Percentiles rank a stretch among this genome's conserved stretches.
These are phyloP conservation scores for Acipenser transmontanus DNA, from an alignment of 2,797 vertebrate genomes.

Conservation along the genomic window DNA sequence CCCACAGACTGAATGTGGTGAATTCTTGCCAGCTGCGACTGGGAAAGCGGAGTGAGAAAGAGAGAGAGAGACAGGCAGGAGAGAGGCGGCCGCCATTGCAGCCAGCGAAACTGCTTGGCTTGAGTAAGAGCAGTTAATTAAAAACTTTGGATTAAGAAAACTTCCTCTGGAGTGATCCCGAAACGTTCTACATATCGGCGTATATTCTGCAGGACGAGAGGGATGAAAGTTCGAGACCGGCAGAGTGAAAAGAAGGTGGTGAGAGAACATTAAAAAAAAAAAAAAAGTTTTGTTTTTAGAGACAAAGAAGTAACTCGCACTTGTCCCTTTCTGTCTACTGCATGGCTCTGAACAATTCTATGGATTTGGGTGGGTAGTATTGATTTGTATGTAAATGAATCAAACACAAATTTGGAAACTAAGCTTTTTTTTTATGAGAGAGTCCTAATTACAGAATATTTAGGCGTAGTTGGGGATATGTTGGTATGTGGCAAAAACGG, in stretches of 20 bases:
- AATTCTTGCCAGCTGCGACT: slow-evolving; percentile 15
- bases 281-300: no score
- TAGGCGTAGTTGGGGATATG: no score
- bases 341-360: no score
- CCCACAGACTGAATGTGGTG: slow-evolving; percentile 27
- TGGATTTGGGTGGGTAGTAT: no score
- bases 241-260: slow-evolving; percentile 29
- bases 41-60: slow-evolving; percentile 24
- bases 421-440: no score
- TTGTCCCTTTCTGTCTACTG: no score
- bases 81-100: slow-evolving; percentile 50
- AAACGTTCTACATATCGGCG: background rate
- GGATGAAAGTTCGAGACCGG: slow-evolving; percentile 31
- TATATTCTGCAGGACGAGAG: background rate
- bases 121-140: slow-evolving; percentile 2
- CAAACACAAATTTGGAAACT: no score
- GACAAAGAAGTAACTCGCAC: no score
- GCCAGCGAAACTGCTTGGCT: slow-evolving; percentile 36
- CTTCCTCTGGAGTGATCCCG: background rate
- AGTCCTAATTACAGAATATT: no score
- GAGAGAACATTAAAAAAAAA: no score
- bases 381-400: no score
- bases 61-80: background rate
- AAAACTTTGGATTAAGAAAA: background rate
- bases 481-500: no score